Base-by-base conservation (phyloP, 2,797 vertebrate species). In the Pseudochaenichthys georgianus region DNA sequence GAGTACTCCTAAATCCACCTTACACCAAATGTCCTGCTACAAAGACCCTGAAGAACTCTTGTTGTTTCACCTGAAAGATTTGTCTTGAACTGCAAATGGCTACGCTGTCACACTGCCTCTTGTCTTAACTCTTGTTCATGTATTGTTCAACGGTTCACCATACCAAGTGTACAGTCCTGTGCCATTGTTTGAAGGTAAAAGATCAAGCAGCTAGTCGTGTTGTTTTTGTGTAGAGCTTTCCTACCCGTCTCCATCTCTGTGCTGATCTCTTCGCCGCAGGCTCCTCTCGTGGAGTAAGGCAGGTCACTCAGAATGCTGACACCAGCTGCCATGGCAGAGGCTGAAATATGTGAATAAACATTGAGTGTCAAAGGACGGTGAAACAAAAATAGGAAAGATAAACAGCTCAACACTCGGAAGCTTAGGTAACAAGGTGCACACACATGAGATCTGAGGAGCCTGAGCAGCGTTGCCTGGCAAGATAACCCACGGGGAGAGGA, bases 301-400 rank as follows among this genome's bases (percentile, higher is more conserved):
- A 91, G 89, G 54, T 97, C 96, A 91, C 93, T 96, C 87, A 96
- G 93, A 73, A 97, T 89, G 86, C 97, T 84, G 80, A 96, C 95
- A 82, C 96, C 97, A 41, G 96, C 96, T 95, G 97, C 95, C 97
- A 99, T 98, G 86, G 94, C 94, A 86, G 84, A 89, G 81, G 87
- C 96, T 98, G 94, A 84, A 83, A 91, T 64, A 81, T 67, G 84
- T 50, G 73, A 84, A 82, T 13, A 90, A 88, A 91, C 84, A 87
- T 85, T 9, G 34, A 77, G 77, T 80, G 78, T 91, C 59, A 92
- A 82, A 86, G 52, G 52, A 17, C 57, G 67, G 47, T 43, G 17
- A 67, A 48, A 38, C 34, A 64, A 53, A 78, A 53, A 64, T 0
- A 45, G 38, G 4, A 16, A 21, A 59, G 12, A 43, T 50, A 65